Evolutionary conservation across 2,113 vertebrate species (phyloP).

Genomic region (Lampris incognitus): DNA sequence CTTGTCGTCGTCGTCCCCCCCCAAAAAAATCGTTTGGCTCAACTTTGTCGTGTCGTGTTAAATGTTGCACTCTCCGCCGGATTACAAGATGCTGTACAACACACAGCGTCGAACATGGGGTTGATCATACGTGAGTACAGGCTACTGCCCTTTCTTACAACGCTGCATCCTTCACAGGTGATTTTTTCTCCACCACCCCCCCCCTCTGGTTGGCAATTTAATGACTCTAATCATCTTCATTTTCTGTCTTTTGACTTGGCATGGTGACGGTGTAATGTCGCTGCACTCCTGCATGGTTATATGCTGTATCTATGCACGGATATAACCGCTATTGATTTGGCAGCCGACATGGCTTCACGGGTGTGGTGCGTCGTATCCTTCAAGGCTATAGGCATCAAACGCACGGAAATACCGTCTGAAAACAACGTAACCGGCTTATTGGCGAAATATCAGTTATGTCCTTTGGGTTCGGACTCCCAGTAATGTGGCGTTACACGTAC

Average conservation of each 20-base stretch:
- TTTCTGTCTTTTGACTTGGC: slow-evolving; percentile 5
- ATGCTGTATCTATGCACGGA: slow-evolving; percentile 24
- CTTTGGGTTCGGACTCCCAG: not conserved
- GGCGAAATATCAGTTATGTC: not conserved
- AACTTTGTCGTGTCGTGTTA: not conserved
- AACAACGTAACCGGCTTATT: not conserved
- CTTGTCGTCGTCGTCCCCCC: not conserved
- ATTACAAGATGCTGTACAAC: slow-evolving; percentile 32
- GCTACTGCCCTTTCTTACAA: slow-evolving; percentile 32
- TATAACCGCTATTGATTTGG: slow-evolving; percentile 73
- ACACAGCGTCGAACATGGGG: slow-evolving; percentile 29
- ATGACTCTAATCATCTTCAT: not conserved
- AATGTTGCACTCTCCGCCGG: not conserved
- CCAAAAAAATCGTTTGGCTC: not conserved
- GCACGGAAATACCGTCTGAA: slow-evolving; percentile 19
- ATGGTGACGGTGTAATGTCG: slow-evolving; percentile 10
- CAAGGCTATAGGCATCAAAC: slow-evolving; percentile 62
- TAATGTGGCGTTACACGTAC: not conserved
- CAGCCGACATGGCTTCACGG: slow-evolving; percentile 77
- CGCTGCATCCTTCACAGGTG: slow-evolving; percentile 40
- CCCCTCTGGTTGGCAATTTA: no score
- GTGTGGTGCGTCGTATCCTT: slow-evolving; percentile 80
- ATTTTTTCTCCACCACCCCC: slow-evolving; percentile 13
- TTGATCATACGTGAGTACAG: slow-evolving; percentile 62
- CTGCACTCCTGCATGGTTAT: slow-evolving; percentile 3